Evolutionary conservation across 2,113 vertebrate genomes (phyloP), one percentile per base, ranked within the genome.

Genomic region (Pavo muticus): DNA sequence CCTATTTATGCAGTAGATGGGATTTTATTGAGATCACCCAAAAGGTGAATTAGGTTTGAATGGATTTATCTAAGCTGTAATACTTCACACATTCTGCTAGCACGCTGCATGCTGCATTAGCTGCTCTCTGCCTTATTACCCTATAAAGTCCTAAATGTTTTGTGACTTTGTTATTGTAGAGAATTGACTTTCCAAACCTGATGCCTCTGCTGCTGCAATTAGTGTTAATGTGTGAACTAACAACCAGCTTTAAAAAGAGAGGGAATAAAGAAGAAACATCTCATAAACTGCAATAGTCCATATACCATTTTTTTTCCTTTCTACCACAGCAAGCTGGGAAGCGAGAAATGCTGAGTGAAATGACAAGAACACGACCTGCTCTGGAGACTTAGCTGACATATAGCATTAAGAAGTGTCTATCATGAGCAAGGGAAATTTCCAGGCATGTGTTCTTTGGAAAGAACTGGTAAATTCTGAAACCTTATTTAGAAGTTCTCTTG

Each of bases 91-190:
- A 61, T 57, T 83, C 61, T 86, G 44, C 44, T 80, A 78, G 32
- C 57, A 79, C 48, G 30, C 0, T 83, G 91, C 75, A 85, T 42
- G 82, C 79, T 73, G 50, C 87, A 96, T 94, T 95, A 94, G 79
- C 83, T 93, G 57, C 83, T 93, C 91, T 89, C 91, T 95, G 85
- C 82, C 72, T 93, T 91, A 90, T 90, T 95, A 88, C 82, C 64
- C 84, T 81, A 75, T 84, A 91, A 91, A 83, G 47, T 42, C 74
- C 72, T 90, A 52, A 88, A 91, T 75, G 90, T 80, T 94, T 86
- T 75, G 91, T 35, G 60, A 94, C 80, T 82, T 61, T 0, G 8
- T 78, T 88, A 78, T 56, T 77, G 24, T 29, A 88, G 81, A 67
- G 68, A 96, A 95, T 89, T 93, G 56, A 32, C 47, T 95, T 94